Conservation (phyloP, 1,140 invertebrate species). For the Mylabris phalerata region DNA sequence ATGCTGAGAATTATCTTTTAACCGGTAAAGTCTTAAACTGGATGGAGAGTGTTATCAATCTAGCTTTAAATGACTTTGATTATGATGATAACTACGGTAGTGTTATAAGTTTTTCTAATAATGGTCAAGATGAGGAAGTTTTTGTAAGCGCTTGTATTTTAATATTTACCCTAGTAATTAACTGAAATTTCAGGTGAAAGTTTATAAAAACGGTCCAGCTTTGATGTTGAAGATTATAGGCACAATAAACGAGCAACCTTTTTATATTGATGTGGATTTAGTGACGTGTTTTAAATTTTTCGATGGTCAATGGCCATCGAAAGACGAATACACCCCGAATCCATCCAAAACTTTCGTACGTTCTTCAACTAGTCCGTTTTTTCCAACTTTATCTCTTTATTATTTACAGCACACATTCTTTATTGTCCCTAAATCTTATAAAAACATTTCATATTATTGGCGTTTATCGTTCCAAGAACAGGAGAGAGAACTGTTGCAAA, state of each 20-base stretch:
- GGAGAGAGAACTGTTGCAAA: slow-evolving; percentile 37
- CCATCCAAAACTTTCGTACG: no score
- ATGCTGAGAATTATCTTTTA: slow-evolving; percentile 11
- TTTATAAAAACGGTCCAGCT: background rate
- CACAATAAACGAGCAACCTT: background rate
- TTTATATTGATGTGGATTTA: slow-evolving; percentile 18
- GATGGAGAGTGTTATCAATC: slow-evolving; percentile 23
- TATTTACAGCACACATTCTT: slow-evolving; percentile 22
- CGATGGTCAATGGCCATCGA: slow-evolving; percentile 3
- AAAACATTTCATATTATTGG: slow-evolving; percentile 13
- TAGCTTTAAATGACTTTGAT: slow-evolving; percentile 12
- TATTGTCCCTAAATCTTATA: slow-evolving; percentile 21
- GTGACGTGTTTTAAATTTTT: slow-evolving; percentile 3
- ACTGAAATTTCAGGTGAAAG: background rate
- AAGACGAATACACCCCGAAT: background rate
- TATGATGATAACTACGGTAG: background rate
- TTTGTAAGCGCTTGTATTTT: background rate
- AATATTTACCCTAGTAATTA: background rate
- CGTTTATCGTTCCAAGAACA: slow-evolving; percentile 43
- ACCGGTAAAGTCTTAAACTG: slow-evolving; percentile 18
- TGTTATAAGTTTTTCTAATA: background rate
- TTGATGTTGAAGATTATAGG: slow-evolving; percentile 3
- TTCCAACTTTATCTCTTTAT: background rate
- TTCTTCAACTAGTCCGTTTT: no score
- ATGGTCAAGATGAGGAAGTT: background rate